phyloP scores from a whole-genome alignment of 2,888 invertebrate species.

The Chalcis sispes region DNA sequence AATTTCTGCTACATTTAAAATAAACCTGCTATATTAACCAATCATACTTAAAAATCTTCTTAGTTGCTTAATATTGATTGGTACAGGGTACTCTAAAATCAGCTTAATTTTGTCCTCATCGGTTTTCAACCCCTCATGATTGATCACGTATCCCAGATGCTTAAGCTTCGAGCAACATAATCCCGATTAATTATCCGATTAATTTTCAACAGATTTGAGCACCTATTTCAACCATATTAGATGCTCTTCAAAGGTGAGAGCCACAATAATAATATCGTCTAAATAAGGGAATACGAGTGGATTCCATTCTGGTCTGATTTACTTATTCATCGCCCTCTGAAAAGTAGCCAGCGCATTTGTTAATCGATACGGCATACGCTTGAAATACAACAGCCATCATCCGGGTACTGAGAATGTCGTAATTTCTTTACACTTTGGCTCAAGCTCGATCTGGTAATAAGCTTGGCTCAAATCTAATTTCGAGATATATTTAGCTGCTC shows the following conservation, averaged over 20 bases:
- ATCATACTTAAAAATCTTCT: slow-evolving; percentile 64
- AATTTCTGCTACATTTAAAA: slow-evolving; percentile 22
- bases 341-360: slow-evolving; percentile 58
- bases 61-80: slow-evolving; percentile 58
- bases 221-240: slow-evolving; percentile 30
- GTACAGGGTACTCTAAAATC: slow-evolving; percentile 27
- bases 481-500: too few species aligned
- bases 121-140: not conserved
- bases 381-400: slow-evolving; percentile 60
- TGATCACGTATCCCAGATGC: slow-evolving; percentile 61
- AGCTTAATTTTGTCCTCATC: not conserved
- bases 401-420: too few species aligned
- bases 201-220: slow-evolving; percentile 26
- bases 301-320: slow-evolving; percentile 57
- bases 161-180: slow-evolving; percentile 58
- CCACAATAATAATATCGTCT: slow-evolving; percentile 56
- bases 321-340: slow-evolving; percentile 52
- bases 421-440: too few species aligned
- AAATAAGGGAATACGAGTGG: slow-evolving; percentile 51
- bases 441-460: too few species aligned
- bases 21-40: slow-evolving; percentile 64
- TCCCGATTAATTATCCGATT: slow-evolving; percentile 52
- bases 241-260: slow-evolving; percentile 51
- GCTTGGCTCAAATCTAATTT: too few species aligned
- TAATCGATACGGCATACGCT: slow-evolving; percentile 42